Evolutionary conservation across 2,888 invertebrate species (phyloP).

Genomic region (Harpalus rufipes): DNA sequence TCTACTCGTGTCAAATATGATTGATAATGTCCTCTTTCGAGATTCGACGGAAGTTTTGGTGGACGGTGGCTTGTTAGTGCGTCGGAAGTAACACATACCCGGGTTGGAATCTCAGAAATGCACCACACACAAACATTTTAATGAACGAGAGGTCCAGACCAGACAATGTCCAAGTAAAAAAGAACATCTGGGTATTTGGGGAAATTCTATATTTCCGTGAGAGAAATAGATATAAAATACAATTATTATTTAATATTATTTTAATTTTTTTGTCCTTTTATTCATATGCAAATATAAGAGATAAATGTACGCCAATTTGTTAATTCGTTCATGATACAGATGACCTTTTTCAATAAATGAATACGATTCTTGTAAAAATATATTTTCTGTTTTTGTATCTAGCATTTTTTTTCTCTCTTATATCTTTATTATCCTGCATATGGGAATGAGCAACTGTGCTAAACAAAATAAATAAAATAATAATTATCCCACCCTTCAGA

Average conservation of each 20-base stretch:
- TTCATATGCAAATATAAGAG: too few species aligned
- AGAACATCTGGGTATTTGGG: slow-evolving; percentile 53
- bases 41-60: background rate
- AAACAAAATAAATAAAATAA: slow-evolving; percentile 66
- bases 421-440: slow-evolving; percentile 1
- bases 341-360: too few species aligned
- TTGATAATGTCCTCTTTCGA: background rate
- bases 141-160: slow-evolving; percentile 52
- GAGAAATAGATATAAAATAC: too few species aligned
- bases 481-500: slow-evolving; percentile 43
- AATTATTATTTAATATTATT: too few species aligned
- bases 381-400: background rate
- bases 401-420: background rate
- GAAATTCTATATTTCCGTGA: background rate
- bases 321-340: too few species aligned
- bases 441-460: slow-evolving; percentile 58
- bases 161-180: slow-evolving; percentile 65
- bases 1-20: background rate
- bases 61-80: background rate
- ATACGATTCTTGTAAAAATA: too few species aligned
- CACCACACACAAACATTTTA: slow-evolving; percentile 59
- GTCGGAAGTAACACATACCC: slow-evolving; percentile 1
- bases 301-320: too few species aligned
- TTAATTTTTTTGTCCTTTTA: too few species aligned
- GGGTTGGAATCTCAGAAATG: slow-evolving; percentile 36